Base-by-base conservation (phyloP, 2,113 vertebrate genomes). In the Columbina picui region DNA sequence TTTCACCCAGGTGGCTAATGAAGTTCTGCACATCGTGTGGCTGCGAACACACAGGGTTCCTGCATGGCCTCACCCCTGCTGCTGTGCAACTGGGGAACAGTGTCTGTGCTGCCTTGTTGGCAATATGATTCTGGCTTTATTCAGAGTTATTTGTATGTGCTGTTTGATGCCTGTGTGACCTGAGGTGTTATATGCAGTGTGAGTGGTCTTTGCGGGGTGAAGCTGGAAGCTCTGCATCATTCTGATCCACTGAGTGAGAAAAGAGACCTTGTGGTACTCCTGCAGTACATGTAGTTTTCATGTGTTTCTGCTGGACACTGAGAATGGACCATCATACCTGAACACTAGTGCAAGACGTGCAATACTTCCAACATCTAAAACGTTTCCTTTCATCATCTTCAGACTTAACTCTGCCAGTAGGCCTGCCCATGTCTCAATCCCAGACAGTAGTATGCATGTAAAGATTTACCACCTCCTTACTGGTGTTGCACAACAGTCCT, bases 61-160 rank as follows among this genome's bases (percentile, higher is more conserved):
- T 10, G 49, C 2, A 2, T 9, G 34, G 22, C 22, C 16, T 49
- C 39, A 55, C 4, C 7, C 27, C 18, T 2, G 0, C 9, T 41
- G 17, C 17, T 4, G 7, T 50, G 25, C n/a, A 30, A 4, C n/a
- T 0, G 4, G 20, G 29, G 23, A 73, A n/a, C 0, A 1, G 32
- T 70, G 25, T 19, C 43, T 8, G 2, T 34, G n/a, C 39, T 55
- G n/a, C 56, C 32, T 65, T 2, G 2, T 25, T 6, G 5, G 25
- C 38, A 50, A 29, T 25, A 9, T 20, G 38, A 12, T 26, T 41
- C 10, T 1, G 1, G 45, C 45, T 64, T 82, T n/a, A 18, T 41
- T 70, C 38, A 34, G 26, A 25, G 25, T 47, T 76, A 49, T 14
- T 49, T 50, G 36, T 34, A 12, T 7, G 45, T 34, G 22, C 45